These are phyloP conservation scores for Schizaphis graminum DNA, from an alignment of 2,888 invertebrate species.

Conservation along the genomic window DNA sequence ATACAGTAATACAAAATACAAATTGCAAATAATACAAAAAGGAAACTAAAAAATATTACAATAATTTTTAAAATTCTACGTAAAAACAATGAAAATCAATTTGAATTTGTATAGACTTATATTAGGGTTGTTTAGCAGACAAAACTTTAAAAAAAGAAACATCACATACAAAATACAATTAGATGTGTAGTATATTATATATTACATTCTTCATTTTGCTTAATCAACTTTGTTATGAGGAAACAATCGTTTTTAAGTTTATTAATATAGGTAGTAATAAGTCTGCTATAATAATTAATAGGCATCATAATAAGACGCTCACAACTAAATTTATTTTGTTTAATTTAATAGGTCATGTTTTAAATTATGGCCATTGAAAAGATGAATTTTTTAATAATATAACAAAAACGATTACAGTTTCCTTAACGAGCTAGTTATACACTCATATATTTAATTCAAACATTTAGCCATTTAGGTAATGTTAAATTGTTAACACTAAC, in stretches of 20 bases:
- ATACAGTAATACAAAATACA: background rate
- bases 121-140: no score
- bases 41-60: background rate
- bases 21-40: background rate
- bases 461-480: background rate
- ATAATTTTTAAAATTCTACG: background rate
- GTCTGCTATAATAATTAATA: background rate
- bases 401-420: background rate
- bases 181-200: background rate
- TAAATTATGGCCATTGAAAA: background rate
- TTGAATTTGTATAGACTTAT: background rate
- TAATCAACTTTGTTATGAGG: background rate
- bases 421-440: background rate
- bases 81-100: background rate
- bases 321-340: background rate
- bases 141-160: no score
- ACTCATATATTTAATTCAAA: background rate
- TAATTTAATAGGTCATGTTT: background rate
- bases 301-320: background rate
- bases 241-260: background rate
- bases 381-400: background rate
- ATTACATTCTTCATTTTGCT: background rate
- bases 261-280: background rate
- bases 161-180: no score
- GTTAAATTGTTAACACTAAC: background rate